A percentile compares a stretch with the other conserved stretches of the same genome.
These are phyloP conservation scores for Ceratina australensis DNA, from an alignment of 1,140 invertebrate genomes.

Conservation along the genomic window DNA sequence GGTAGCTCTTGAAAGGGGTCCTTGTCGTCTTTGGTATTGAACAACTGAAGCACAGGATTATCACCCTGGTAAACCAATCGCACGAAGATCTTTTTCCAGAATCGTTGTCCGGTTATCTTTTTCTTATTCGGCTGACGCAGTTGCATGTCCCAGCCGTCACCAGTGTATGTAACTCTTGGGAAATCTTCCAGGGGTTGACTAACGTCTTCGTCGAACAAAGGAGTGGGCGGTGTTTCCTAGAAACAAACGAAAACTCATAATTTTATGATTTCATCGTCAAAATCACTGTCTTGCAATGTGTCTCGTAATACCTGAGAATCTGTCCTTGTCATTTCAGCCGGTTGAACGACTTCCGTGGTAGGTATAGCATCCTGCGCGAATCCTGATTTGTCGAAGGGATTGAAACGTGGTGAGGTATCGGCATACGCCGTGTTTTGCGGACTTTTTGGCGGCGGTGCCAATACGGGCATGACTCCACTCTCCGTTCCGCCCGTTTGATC, in stretches of 20 bases:
- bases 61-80: constrained; percentile 89
- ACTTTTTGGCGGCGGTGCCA: constrained; percentile 87
- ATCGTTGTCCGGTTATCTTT: constrained; percentile 97
- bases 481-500: constrained; percentile 64
- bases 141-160: constrained; percentile 98
- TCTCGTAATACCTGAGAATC: constrained; percentile 72
- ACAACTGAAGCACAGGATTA: constrained; percentile 91
- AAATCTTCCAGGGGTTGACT: constrained; percentile 96
- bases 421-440: constrained; percentile 79
- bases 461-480: constrained; percentile 82
- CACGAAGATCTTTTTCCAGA: constrained; percentile 98
- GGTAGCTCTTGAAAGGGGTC: constrained; percentile 96
- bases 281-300: too few species aligned
- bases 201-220: constrained; percentile 96
- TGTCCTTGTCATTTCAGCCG: constrained; percentile 70
- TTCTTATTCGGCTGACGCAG: constrained; percentile 98
- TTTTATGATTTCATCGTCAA: too few species aligned
- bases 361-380: constrained; percentile 75
- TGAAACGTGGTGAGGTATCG: constrained; percentile 80
- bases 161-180: constrained; percentile 88
- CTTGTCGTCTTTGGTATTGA: constrained; percentile 91
- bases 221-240: constrained; percentile 92
- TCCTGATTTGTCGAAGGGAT: constrained; percentile 89
- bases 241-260: background rate
- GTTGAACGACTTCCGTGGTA: constrained; percentile 58